Base-by-base conservation (phyloP, 2,113 vertebrate genomes). In the Scomber japonicus region DNA sequence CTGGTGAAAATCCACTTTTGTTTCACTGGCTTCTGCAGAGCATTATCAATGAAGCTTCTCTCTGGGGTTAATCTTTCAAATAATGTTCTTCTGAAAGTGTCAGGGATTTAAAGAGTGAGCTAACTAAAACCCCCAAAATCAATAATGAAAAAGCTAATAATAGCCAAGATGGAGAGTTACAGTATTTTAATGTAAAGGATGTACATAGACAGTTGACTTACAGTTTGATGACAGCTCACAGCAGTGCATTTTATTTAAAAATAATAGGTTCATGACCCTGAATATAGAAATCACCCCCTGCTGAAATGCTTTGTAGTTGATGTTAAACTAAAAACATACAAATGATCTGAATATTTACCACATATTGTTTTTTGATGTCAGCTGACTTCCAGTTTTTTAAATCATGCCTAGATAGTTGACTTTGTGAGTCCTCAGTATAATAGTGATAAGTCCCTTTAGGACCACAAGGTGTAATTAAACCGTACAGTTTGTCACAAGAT, bases 11-110 rank as follows among this genome's bases (percentile, higher is more conserved):
- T 75, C 31, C 51, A 71, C 68, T 78, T 56, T 80, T 88, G 81
- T 91, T 73, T 70, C 44, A 70, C 13, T 56, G 73, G 53, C 53
- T 69, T 85, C 79, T 71, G 74, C 13, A 53, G 70, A 87, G 72
- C 54, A 16, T 80, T 91, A 90, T 81, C n/a, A 80, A 91, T 57
- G 15, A 49, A 78, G 74, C 64, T 83, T 61, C 57, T 63, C 75
- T 57, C 9, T 35, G 57, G 66, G 68, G 65, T 86, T 93, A 80
- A 88, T 91, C 75, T 88, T 81, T 88, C 68, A 83, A 89, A 83
- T 84, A n/a, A 82, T 82, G 83, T 85, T 86, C 63, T 59, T 64
- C 67, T 83, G 76, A 83, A 91, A 90, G 92, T 93, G 81, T 88
- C 82, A 88, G 80, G 46, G 75, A 87, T 91, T 91, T 88, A 44